Conservation (phyloP, 2,113 vertebrate species). For the Peromyscus maniculatus region DNA sequence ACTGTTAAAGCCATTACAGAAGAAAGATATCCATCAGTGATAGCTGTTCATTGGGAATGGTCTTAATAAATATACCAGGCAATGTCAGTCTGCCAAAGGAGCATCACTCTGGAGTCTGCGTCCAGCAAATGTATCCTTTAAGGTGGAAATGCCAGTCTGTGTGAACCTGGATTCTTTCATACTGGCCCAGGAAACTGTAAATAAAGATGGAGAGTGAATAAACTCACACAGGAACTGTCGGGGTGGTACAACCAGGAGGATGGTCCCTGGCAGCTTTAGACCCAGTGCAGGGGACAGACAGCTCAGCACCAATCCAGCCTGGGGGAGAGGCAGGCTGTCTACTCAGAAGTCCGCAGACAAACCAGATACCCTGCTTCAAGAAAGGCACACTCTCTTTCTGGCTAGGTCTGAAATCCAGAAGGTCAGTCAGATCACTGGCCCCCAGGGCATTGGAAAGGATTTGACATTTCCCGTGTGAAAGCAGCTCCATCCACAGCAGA, state of each 20-base stretch:
- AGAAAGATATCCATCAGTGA: background rate
- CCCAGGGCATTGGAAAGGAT: background rate
- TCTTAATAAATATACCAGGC: background rate
- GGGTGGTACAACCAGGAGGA: accelerated
- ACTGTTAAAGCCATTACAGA: background rate
- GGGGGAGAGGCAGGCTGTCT: background rate
- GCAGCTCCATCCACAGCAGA: background rate
- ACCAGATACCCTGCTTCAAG: too few species aligned
- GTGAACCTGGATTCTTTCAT: background rate
- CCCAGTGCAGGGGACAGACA: background rate
- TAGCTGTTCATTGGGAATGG: background rate
- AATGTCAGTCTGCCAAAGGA: accelerated
- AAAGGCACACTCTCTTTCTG: background rate
- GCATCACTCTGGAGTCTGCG: background rate
- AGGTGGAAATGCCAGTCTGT: background rate
- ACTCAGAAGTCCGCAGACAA: background rate
- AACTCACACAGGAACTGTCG: accelerated
- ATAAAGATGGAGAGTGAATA: background rate
- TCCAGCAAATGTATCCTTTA: background rate
- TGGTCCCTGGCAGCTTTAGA: background rate
- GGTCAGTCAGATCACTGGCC: background rate
- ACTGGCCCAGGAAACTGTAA: background rate
- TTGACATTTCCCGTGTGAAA: background rate
- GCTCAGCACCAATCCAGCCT: too few species aligned
- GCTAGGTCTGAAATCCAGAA: background rate